Base-by-base conservation (phyloP, 2,113 vertebrate species). In the Alligator mississippiensis region DNA sequence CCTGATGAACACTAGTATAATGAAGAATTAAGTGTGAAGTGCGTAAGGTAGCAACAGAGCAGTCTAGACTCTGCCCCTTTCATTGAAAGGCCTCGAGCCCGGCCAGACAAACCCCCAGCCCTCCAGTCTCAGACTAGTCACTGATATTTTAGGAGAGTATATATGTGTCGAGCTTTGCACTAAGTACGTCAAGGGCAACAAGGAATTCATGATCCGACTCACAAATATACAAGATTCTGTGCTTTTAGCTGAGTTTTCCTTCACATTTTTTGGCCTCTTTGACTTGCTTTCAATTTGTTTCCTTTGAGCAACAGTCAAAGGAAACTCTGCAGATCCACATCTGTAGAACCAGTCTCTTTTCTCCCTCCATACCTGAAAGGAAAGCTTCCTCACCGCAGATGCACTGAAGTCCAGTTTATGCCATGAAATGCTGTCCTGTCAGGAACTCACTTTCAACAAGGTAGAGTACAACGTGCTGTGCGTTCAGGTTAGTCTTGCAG, bases 121-220 rank as follows among this genome's bases (percentile, higher is more conserved):
- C 47, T 9, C 83, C 38, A 11, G 0, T 58, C 77, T 54, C 94
- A 88, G 89, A 76, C 68, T 81, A 96, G 63, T 82, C 82, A 57
- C 68, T 93, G 88, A 87, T 63, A 77, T 87, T 85, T 82, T 59
- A 76, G 81, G 38, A 95, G 91, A 94, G 86, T 47, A 47, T 47
- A 47, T 47, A 16, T 63, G n/a, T 78, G 61, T 28, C 27, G 54
- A 61, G 84, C 86, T 85, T 66, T 94, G 93, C 82, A 6, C 0
- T 62, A 87, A 77, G 66, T 91, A 75, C 38, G 81, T 79, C 21
- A 0, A 68, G 60, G 62, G 18, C 70, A 90, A 80, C 79, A 66
- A 88, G 82, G 34, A 47, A 74, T 88, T 74, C 89, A 63, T 77
- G 95, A 63, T 80, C 79, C 91, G 95, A 96, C 85, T 95, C 94